Evolutionary conservation across 64 coral and sea anemone species (phyloP).

Genomic region (Pachyseris speciosa): DNA sequence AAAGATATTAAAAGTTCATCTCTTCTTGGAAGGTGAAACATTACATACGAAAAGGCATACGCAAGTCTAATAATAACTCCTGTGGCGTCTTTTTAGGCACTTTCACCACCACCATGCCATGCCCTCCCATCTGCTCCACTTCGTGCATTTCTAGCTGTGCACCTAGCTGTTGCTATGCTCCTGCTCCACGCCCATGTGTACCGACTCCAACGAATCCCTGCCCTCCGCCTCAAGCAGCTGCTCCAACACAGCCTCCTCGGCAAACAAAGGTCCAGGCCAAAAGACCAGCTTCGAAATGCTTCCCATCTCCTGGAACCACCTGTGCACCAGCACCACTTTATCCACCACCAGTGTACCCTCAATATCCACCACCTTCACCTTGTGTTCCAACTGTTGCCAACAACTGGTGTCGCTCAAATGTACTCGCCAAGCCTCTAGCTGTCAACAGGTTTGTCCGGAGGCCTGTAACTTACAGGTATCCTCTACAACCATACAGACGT

Average conservation of each 20-base stretch:
- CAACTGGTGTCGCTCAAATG: slow-evolving; percentile 35
- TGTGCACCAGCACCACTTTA: neutral
- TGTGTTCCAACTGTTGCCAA: slow-evolving; percentile 37
- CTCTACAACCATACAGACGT: slow-evolving; percentile 38
- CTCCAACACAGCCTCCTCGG: slow-evolving; percentile 2
- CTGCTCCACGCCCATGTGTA: slow-evolving; percentile 28
- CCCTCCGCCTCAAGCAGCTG: neutral
- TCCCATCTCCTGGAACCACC: neutral
- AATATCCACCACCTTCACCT: slow-evolving; percentile 13
- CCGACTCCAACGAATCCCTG: neutral
- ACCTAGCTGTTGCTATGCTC: slow-evolving; percentile 58
- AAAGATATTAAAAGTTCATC: too few relatives aligned
- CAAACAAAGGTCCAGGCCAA: slow-evolving; percentile 21
- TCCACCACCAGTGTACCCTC: slow-evolving; percentile 6
- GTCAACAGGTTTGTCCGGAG: slow-evolving; percentile 15
- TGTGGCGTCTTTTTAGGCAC: neutral
- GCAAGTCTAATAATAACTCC: too few relatives aligned
- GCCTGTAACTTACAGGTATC: slow-evolving; percentile 30
- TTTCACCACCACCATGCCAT: neutral
- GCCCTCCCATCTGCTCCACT: slow-evolving; percentile 37
- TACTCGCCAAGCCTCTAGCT: slow-evolving; percentile 3
- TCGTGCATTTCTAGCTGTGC: slow-evolving; percentile 47
- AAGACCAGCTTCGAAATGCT: slow-evolving; percentile 18
- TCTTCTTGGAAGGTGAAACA: too few relatives aligned
- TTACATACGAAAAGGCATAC: too few relatives aligned